These are phyloP conservation scores for Prochilodus magdalenae DNA, from an alignment of 2,113 vertebrate species.

Conservation along the genomic window DNA sequence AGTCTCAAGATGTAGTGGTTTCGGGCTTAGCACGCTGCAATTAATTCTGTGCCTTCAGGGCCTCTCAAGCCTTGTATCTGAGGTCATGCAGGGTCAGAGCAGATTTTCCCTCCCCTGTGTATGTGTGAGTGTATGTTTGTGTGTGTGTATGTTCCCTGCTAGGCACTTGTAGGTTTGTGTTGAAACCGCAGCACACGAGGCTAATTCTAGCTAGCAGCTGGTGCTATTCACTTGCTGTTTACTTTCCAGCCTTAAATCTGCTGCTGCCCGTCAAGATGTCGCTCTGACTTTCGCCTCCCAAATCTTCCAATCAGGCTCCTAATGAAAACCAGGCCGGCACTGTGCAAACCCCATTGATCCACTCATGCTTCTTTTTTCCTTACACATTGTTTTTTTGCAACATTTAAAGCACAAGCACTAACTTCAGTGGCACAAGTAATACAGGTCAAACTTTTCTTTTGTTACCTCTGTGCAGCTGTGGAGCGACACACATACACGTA, in stretches of 20 bases:
- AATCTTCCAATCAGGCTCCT: conserved; percentile 71
- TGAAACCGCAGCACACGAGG: conserved; percentile 72
- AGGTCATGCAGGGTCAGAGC: conserved; percentile 79
- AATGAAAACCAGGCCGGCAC: conserved; percentile 70
- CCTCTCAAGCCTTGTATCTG: conserved; percentile 77
- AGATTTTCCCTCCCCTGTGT: conserved; percentile 64
- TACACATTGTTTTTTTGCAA: background rate
- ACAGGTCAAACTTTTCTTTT: conserved; percentile 48
- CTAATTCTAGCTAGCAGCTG: conserved; percentile 81
- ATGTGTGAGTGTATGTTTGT: too few species aligned
- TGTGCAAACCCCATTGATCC: conserved; percentile 27
- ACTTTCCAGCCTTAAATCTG: conserved; percentile 75
- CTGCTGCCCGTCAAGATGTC: conserved; percentile 70
- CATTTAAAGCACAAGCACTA: conserved; percentile 7
- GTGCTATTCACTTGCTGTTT: conserved; percentile 77
- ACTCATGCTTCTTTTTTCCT: background rate
- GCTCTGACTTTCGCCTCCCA: conserved; percentile 70
- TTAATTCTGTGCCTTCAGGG: conserved; percentile 79
- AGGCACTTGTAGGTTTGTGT: conserved; percentile 76
- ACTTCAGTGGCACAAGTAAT: conserved; percentile 3
- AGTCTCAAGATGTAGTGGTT: conserved; percentile 71
- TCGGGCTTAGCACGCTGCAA: conserved; percentile 76
- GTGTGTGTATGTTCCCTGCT: conserved; percentile 30
- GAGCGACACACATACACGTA: background rate
- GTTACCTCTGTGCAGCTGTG: conserved; percentile 11